Evolutionary conservation across 1,140 invertebrate species (phyloP).

Genomic region (Rhizoglyphus robini): DNA sequence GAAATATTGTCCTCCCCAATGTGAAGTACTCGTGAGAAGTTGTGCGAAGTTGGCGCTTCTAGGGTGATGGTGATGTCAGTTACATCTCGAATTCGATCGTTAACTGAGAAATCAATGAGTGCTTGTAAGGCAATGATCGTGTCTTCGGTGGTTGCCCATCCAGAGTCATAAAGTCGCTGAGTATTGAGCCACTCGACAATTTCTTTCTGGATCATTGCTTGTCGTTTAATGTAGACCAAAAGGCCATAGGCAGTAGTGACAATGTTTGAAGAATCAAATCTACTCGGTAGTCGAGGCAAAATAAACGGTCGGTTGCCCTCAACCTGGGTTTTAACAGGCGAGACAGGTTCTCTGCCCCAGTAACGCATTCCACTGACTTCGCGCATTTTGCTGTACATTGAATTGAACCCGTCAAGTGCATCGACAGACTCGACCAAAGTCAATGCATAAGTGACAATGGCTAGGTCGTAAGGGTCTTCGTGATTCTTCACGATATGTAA

Average conservation of each 20-base stretch:
- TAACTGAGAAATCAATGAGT: constrained; percentile 72
- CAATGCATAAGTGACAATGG: constrained; percentile 73
- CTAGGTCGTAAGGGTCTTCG: constrained; percentile 64
- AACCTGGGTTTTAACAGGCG: constrained; percentile 59
- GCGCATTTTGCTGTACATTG: constrained; percentile 48
- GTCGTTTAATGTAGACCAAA: constrained; percentile 67
- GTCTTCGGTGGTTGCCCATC: constrained; percentile 88
- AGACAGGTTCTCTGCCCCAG: constrained; percentile 63
- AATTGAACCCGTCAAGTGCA: constrained; percentile 63
- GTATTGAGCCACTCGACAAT: constrained; percentile 87
- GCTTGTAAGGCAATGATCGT: constrained; percentile 76
- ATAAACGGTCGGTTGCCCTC: constrained; percentile 82
- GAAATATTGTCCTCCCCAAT: constrained; percentile 62
- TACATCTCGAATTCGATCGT: constrained; percentile 70
- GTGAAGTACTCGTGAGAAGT: constrained; percentile 46
- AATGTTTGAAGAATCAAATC: constrained; percentile 78
- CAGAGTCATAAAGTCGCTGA: constrained; percentile 75
- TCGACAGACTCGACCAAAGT: constrained; percentile 58
- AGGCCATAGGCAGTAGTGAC: constrained; percentile 83
- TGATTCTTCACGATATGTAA: constrained; percentile 53
- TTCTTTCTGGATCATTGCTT: constrained; percentile 59
- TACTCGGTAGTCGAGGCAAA: constrained; percentile 66
- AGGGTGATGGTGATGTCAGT: constrained; percentile 61
- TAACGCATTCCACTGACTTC: constrained; percentile 49
- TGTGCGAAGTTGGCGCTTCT: constrained; percentile 66